Base-by-base conservation (phyloP, 2,797 vertebrate species). In the Huso huso region DNA sequence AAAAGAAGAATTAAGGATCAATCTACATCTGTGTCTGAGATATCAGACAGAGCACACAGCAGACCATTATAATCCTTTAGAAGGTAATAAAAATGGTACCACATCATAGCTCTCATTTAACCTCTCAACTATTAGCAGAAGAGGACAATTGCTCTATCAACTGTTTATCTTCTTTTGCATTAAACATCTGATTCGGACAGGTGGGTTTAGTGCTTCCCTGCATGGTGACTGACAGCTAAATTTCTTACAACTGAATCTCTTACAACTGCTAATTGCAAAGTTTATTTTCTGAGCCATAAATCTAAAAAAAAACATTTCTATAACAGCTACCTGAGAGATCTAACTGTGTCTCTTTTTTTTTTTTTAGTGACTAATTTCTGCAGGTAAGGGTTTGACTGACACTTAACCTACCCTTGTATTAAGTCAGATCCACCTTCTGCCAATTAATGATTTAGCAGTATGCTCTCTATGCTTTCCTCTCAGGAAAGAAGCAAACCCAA, bases 1-100 rank as follows among this genome's bases (percentile, higher is more conserved):
- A 83, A 76, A 79, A 80, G 69, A 65, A 75, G 81, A 79, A 85
- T 87, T 86, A 85, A 75, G 80, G 82, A 84, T 87, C 83, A 85
- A 67, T 60, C 79, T 83, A 80, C 86, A 87, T 85, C 86, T 85
- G 79, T 77, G 75, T 76, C 82, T 72, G 67, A 75, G 81, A 79
- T 72, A 80, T 84, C 82, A 86, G 79, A 83, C 69, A 68, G 80
- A 72, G 79, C 75, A 79, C 78, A 82, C 82, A 87, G 81, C 77
- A 86, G 82, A 89, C 77, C 88, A 86, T 86, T 86, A 80, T 81
- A 85, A 85, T 84, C 84, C 77, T 63, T 82, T 82, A 76, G 87
- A 84, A 84, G 80, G 84, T 82, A 78, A 88, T 81, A 83, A 81
- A 81, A 83, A 77, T 78, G 72, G 73, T 77, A 83, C 72, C 76